Conservation (phyloP, 1,140 invertebrate genomes). For the Vanessa tameamea region DNA sequence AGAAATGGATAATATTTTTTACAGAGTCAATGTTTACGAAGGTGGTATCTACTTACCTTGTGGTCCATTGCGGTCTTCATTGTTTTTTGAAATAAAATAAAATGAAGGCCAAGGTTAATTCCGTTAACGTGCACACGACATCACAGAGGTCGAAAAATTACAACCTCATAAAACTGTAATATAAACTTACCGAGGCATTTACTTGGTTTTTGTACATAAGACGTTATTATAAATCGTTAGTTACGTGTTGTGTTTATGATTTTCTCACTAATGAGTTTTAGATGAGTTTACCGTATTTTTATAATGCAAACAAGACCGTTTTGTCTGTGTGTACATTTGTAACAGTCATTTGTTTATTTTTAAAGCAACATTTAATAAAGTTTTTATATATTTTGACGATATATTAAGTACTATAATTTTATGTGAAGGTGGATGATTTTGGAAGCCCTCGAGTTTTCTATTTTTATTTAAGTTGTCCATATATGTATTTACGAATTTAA, state of each 20-base stretch:
- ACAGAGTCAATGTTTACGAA: too few relatives aligned
- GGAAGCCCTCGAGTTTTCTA: too few relatives aligned
- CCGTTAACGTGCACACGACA: not conserved
- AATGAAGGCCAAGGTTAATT: not conserved
- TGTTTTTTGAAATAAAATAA: not conserved
- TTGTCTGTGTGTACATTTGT: conserved; percentile 12
- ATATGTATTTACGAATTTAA: too few relatives aligned
- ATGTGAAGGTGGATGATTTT: too few relatives aligned
- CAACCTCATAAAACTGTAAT: conserved; percentile 15
- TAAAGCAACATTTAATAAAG: not conserved
- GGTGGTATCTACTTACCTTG: too few relatives aligned
- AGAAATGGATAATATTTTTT: too few relatives aligned
- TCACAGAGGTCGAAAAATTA: not conserved
- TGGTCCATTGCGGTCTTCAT: not conserved
- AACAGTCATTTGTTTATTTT: not conserved
- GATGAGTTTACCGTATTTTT: conserved; percentile 29
- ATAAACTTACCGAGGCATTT: conserved; percentile 11
- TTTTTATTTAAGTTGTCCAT: too few relatives aligned
- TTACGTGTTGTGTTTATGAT: conserved; percentile 32
- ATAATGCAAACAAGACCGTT: conserved; percentile 20
- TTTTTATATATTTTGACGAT: too few relatives aligned
- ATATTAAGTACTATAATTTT: too few relatives aligned
- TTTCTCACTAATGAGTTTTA: conserved; percentile 36
- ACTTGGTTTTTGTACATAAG: conserved; percentile 14
- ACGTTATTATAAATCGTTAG: conserved; percentile 23